Base-by-base conservation (phyloP, 2,888 invertebrate species). In the Pseudoips prasinana region DNA sequence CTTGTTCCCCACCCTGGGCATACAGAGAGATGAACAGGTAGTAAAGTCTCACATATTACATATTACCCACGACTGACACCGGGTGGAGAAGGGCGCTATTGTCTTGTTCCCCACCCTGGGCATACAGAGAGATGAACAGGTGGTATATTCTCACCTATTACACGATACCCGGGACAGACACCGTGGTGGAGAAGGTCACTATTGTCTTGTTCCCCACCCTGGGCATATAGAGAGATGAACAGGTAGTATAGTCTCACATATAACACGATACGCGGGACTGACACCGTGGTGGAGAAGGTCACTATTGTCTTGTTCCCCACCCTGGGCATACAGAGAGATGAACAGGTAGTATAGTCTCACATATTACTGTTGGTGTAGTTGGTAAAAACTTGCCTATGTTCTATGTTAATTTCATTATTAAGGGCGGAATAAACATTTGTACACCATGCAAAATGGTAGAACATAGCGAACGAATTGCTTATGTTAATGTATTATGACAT, bases 11-110 rank as follows among this genome's bases (percentile, higher is more conserved):
- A 86, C 83, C 0, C 58, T 87, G 19, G 88, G 75, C 8, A 73
- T 88, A 35, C 87, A 87, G 41, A 71, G 87, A 25, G 87, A 88
- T 18, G 82, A 84, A 36, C 73, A 80, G 81, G 86, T 83, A n/a
- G n/a, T n/a, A n/a, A n/a, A n/a, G n/a, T n/a, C n/a, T n/a, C 29
- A 75, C 75, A 39, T 79, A 82, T 34, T 87, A 87, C 58, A 39
- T 35, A 0, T 68, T 88, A 4, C 86, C 86, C 0, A 79, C 58
- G 1, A 70, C 72, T 0, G 40, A 40, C 6, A 58, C 48, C 1
- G 53, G 6, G 64, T 88, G 10, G 76, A 84, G 46, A 57, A 58
- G 10, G 86, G 84, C 2, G 86, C 87, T 23, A 74, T 86, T 8
- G 74, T 87, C 0, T 60, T 88, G 10, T 87, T 87, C 55, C 88